phyloP scores from a whole-genome alignment of 2,888 invertebrate genomes.

The Cheilosia vernalis region DNA sequence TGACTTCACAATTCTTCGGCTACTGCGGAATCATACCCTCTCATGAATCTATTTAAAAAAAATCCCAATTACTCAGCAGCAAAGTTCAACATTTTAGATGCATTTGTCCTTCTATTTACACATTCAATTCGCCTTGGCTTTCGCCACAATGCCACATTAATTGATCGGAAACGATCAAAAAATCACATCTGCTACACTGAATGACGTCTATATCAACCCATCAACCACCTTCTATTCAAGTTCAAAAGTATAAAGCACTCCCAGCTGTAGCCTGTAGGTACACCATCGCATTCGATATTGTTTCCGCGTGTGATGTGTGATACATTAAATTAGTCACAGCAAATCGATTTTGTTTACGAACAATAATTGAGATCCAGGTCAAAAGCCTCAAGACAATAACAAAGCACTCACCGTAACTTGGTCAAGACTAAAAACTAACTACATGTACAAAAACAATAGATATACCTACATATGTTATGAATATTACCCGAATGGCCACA shows the following conservation, averaged over 20 bases:
- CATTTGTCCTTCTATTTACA: constrained; percentile 49
- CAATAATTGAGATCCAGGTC: constrained; percentile 61
- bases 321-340: constrained; percentile 25
- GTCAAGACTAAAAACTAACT: constrained; percentile 43
- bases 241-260: constrained; percentile 9
- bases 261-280: constrained; percentile 5
- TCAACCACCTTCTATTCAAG: constrained; percentile 10
- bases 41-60: too few relatives aligned
- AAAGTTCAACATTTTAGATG: constrained; percentile 4
- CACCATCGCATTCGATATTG: constrained; percentile 1
- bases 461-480: not conserved
- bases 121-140: constrained; percentile 28
- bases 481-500: constrained; percentile 20
- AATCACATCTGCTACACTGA: constrained; percentile 34
- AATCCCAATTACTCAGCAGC: constrained; percentile 18
- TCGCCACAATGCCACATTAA: constrained; percentile 10
- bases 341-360: constrained; percentile 40
- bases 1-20: not conserved
- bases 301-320: constrained; percentile 27
- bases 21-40: too few relatives aligned
- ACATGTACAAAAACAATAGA: not conserved
- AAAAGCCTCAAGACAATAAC: constrained; percentile 24
- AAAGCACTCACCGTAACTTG: constrained; percentile 25
- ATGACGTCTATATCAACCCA: constrained; percentile 8
- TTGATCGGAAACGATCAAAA: constrained; percentile 53